Evolutionary conservation across 2,888 invertebrate genomes (phyloP), one percentile per base, ranked within the genome.

Genomic region (Cremastinae sp.): DNA sequence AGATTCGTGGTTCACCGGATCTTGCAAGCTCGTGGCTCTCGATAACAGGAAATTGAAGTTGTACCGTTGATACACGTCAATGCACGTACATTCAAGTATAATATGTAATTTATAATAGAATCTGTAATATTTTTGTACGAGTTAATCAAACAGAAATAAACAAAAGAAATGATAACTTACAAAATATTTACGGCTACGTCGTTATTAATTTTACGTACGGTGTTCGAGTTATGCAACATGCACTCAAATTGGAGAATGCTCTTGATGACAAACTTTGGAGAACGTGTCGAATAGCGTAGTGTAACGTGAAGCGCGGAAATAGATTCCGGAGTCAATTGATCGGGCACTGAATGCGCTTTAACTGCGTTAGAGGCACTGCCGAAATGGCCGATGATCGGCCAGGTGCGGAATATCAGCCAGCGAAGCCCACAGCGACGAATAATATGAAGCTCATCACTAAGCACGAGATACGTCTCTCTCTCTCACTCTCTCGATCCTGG

Each of bases 301-400:
- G 20, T 43, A 59, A 56, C 47, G 56, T 59, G 51, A 41, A 65
- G 37, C 35, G 18, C 16, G 58, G 53, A 78, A 76, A 62, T 68
- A 62, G 74, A 68, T 78, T 73, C 53, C 64, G 45, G 64, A 58
- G 49, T 62, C 56, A 59, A 39, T 61, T 53, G 41, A 16, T 43
- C 62, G 49, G 53, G 75, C 66, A 74, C 74, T 75, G 68, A 37
- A 53, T 35, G 35, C 8, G 49, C 66, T 59, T 72, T 80, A 79
- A 77, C 64, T 74, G 49, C 59, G 70, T 80, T 80, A 79, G 41
- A 69, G 70, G 66, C 65, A 65, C 81, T 76, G 72, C 39, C 70
- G 77, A 58, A 74, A 68, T 75, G 71, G 71, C 70, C 69, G 73
- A 78, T 74, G 74, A 62, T 28, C 28, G 64, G 78, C 53, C 66